Conservation (phyloP, 2,113 vertebrate genomes). For the Daubentonia madagascariensis region DNA sequence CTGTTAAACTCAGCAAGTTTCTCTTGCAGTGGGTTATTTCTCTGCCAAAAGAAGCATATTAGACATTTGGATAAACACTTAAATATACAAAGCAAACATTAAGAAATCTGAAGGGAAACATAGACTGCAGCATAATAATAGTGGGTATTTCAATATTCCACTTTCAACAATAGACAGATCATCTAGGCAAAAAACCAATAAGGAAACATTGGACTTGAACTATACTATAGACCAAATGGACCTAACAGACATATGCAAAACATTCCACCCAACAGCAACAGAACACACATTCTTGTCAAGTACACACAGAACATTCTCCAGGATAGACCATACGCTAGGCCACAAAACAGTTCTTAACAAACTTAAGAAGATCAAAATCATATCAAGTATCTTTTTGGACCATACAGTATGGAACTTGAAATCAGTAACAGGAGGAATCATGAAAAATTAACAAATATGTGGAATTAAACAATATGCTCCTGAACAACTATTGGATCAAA, state of each 20-base stretch:
- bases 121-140: neutral
- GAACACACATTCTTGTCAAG: too few species aligned
- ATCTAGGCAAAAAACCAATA: neutral
- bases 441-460: neutral
- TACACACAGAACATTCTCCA: neutral
- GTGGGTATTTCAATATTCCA: neutral
- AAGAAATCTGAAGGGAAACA: neutral
- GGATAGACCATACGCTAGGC: neutral
- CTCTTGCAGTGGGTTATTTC: neutral
- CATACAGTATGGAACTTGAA: neutral
- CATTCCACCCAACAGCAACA: neutral
- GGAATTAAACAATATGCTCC: neutral
- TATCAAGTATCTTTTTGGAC: neutral
- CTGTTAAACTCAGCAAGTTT: neutral
- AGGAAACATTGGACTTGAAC: neutral
- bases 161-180: neutral
- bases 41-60: neutral
- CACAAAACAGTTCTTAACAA: neutral
- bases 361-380: neutral
- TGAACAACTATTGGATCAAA: neutral
- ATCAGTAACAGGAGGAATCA: neutral
- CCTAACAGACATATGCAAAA: neutral
- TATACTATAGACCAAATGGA: neutral
- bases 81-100: neutral
- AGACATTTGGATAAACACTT: neutral